Conservation (phyloP, 2,797 vertebrate species). For the Phalloptychus januarius region DNA sequence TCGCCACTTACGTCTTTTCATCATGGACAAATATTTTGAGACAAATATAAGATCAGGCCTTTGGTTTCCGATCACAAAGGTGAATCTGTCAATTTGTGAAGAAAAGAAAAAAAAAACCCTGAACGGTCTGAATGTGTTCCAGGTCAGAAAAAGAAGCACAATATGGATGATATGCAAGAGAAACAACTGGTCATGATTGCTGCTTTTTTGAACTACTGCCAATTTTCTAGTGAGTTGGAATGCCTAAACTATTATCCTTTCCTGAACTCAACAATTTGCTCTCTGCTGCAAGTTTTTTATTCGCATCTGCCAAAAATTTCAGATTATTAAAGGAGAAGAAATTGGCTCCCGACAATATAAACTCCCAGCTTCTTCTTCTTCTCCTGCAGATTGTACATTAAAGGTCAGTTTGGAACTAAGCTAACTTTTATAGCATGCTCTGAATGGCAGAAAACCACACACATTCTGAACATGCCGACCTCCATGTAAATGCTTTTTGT, state of each 20-base stretch:
- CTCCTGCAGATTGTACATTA: neutral
- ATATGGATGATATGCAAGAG: neutral
- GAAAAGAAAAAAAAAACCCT: neutral
- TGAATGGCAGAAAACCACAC: neutral
- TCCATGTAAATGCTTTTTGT: neutral
- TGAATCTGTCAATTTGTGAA: neutral
- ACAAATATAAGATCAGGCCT: neutral
- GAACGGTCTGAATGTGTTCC: neutral
- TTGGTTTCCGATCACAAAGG: neutral
- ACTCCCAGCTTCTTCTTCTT: neutral
- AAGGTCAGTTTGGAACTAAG: neutral
- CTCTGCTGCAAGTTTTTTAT: neutral
- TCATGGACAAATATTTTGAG: neutral
- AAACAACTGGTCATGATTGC: neutral
- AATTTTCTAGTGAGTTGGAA: conserved; percentile 6
- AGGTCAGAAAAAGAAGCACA: neutral
- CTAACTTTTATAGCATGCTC: neutral
- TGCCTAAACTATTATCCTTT: neutral
- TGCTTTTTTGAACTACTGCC: neutral
- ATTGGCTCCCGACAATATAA: neutral
- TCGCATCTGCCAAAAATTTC: neutral
- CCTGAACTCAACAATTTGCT: neutral
- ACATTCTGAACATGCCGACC: neutral
- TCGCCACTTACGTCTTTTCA: neutral
- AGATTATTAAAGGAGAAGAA: neutral